Conservation (phyloP, 2,797 vertebrate species). For the Cheirogaleus major region DNA sequence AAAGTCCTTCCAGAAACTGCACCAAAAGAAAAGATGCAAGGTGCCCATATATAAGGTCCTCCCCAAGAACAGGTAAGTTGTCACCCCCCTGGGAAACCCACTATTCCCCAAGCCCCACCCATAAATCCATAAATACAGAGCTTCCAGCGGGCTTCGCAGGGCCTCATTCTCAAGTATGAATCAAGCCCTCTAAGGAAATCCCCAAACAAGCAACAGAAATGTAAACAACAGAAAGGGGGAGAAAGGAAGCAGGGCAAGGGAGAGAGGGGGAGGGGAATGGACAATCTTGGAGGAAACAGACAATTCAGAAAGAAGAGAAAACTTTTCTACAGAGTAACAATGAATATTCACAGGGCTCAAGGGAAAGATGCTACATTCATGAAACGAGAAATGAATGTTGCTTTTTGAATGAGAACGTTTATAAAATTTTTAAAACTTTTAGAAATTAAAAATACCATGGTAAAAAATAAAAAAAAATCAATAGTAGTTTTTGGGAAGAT, state of each 20-base stretch:
- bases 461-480: neutral
- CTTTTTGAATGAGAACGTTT: neutral
- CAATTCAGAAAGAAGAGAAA: neutral
- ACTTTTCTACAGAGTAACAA: neutral
- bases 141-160: neutral
- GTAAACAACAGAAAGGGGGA: neutral
- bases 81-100: neutral
- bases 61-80: neutral
- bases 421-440: neutral
- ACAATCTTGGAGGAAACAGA: neutral
- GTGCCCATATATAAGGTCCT: too few relatives aligned
- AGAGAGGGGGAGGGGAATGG: too few relatives aligned
- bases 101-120: neutral
- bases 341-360: neutral
- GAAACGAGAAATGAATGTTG: neutral
- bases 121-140: neutral
- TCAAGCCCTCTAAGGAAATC: neutral
- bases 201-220: neutral
- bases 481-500: neutral
- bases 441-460: neutral
- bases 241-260: neutral
- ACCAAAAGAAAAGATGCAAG: neutral
- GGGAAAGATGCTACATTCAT: neutral
- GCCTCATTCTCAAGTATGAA: neutral
- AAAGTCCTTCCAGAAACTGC: neutral